Percentiles rank a stretch among this genome's conserved stretches.
Conservation (phyloP, 2,797 vertebrate genomes). For the Valencia hispanica region DNA sequence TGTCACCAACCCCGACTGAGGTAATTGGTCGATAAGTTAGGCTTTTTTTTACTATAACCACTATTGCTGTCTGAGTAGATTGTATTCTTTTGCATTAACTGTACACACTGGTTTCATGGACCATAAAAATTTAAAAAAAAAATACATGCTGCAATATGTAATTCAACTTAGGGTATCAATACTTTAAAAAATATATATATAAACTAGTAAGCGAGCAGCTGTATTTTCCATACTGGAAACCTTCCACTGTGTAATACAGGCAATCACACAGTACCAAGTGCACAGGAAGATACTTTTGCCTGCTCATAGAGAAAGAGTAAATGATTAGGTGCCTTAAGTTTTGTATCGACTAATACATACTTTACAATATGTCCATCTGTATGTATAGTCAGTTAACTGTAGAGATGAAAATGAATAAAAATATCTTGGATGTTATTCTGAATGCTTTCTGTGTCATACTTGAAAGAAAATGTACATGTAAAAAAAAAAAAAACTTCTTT, state of each 20-base stretch:
- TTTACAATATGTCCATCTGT: neutral
- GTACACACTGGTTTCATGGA: neutral
- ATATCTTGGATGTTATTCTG: neutral
- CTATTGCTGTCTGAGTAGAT: neutral
- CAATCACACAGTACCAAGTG: constrained; percentile 38
- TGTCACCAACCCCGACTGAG: neutral
- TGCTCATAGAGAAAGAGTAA: neutral
- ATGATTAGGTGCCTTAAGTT: neutral
- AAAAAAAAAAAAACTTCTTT: neutral
- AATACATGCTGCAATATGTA: neutral
- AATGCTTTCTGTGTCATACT: neutral
- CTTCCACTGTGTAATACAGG: constrained; percentile 49
- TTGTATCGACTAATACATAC: neutral
- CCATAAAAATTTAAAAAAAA: neutral
- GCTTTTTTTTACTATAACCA: neutral
- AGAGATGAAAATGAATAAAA: neutral
- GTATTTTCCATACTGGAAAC: constrained; percentile 77
- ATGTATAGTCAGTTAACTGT: neutral
- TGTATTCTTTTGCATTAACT: neutral
- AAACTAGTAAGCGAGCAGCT: neutral
- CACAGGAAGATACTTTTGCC: neutral
- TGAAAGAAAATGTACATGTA: neutral
- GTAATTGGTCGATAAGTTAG: constrained; percentile 7
- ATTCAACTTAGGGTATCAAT: neutral
- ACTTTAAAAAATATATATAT: neutral